Base-by-base conservation (phyloP, 2,113 vertebrate species). In the cat (Felis catus) region DNA sequence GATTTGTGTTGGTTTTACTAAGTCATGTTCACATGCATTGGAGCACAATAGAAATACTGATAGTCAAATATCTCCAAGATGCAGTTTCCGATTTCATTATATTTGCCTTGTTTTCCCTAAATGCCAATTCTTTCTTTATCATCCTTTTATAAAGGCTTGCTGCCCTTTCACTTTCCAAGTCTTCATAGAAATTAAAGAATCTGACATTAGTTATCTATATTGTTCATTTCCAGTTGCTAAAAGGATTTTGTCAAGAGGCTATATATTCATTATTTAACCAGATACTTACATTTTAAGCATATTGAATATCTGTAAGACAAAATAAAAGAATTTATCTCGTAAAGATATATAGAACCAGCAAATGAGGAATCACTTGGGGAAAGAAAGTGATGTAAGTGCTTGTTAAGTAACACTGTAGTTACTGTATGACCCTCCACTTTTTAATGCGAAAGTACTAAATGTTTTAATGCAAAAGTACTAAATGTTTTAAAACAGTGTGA, bases 1-100 rank as follows among this genome's bases (percentile, higher is more conserved):
- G n/a, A 27, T 89, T 91, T 96, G 79, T 78, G 29, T 89, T 85
- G 58, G 53, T 95, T 95, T 96, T 79, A 61, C 45, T 90, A 45
- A 95, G 7, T 36, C 33, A 19, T 55, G 45, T 93, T 97, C 41
- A 58, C 53, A 12, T 82, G 7, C 36, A 41, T 81, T 33, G 90
- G 51, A 88, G 13, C 18, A 70, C 41, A 82, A 9, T 21, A 70
- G 51, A 79, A 76, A 86, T 82, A 79, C 39, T 36, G 31, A 45
- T 68, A 27, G 18, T 61, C 39, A 89, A 51, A 83, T 7, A 33
- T 68, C 90, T 71, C 39, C 10, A 73, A 78, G n/a, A 13, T 87
- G 33, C 10, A 39, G 29, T 74, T 96, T 94, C 58, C 39, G 25
- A 95, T 96, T 94, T 89, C 36, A 55, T 74, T 71, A 95, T 87